Evolutionary conservation across 2,113 vertebrate genomes (phyloP).

Genomic region (Tetrax tetrax): DNA sequence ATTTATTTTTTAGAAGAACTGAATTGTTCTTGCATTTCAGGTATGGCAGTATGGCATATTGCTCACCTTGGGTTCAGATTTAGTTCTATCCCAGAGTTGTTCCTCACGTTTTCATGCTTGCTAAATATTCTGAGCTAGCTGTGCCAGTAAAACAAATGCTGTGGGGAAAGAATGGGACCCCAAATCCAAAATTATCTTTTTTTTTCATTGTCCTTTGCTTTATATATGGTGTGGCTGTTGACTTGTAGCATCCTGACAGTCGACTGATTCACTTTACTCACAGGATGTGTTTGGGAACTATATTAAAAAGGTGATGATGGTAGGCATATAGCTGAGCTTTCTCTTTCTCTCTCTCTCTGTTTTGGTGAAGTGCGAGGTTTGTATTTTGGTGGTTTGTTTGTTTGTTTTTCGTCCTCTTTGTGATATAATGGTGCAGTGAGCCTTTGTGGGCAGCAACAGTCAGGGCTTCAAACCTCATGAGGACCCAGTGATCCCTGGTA

Average conservation of each 20-base stretch:
- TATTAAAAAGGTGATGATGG: background rate
- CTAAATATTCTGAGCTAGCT: background rate
- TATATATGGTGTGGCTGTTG: background rate
- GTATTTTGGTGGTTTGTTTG: background rate
- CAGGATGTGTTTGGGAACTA: background rate
- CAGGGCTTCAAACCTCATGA: background rate
- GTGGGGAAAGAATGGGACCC: background rate
- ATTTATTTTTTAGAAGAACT: background rate
- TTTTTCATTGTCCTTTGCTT: background rate
- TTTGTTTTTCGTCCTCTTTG: rapidly evolving
- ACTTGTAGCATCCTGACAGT: background rate
- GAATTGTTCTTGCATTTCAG: background rate
- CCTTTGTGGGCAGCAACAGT: background rate
- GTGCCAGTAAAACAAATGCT: background rate
- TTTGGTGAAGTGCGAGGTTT: background rate
- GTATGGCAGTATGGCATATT: background rate
- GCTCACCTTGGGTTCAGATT: background rate
- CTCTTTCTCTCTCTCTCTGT: background rate
- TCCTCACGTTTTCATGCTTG: background rate
- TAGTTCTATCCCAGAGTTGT: background rate
- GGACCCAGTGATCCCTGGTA: background rate
- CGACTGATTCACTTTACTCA: background rate
- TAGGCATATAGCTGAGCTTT: background rate
- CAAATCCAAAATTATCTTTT: background rate
- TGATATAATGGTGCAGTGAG: background rate